These are phyloP conservation scores for Sarcophaga carnaria DNA, from an alignment of 2,888 invertebrate species.

Conservation along the genomic window DNA sequence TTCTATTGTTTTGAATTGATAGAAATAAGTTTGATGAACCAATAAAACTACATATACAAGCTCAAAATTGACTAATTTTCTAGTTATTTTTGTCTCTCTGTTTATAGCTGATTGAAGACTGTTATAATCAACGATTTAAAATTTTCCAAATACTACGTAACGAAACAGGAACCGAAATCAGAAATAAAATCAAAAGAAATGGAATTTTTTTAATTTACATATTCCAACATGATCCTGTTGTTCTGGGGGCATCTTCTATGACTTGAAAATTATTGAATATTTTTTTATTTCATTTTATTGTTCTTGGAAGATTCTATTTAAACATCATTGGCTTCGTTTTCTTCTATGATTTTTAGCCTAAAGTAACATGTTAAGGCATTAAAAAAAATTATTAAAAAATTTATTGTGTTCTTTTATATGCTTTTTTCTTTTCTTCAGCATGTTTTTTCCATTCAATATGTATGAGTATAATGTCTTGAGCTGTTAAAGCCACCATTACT, in stretches of 20 bases:
- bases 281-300: background rate
- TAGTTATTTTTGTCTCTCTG: too few relatives aligned
- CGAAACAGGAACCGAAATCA: too few relatives aligned
- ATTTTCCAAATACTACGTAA: too few relatives aligned
- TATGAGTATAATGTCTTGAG: background rate
- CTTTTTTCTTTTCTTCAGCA: background rate
- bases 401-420: background rate
- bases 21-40: too few relatives aligned
- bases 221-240: too few relatives aligned
- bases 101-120: too few relatives aligned
- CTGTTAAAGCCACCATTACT: background rate
- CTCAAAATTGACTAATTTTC: too few relatives aligned
- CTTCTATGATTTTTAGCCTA: constrained; percentile 23
- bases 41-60: too few relatives aligned
- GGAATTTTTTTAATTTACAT: background rate
- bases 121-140: too few relatives aligned
- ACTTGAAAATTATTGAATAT: background rate
- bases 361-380: constrained; percentile 39
- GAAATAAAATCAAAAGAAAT: background rate
- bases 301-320: background rate
- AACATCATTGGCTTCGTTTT: background rate
- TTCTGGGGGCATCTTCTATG: too few relatives aligned
- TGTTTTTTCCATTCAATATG: background rate
- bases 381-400: constrained; percentile 5
- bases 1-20: too few relatives aligned